phyloP scores from a whole-genome alignment of 2,888 invertebrate genomes.

The Lepidocyrtoides sp. region DNA sequence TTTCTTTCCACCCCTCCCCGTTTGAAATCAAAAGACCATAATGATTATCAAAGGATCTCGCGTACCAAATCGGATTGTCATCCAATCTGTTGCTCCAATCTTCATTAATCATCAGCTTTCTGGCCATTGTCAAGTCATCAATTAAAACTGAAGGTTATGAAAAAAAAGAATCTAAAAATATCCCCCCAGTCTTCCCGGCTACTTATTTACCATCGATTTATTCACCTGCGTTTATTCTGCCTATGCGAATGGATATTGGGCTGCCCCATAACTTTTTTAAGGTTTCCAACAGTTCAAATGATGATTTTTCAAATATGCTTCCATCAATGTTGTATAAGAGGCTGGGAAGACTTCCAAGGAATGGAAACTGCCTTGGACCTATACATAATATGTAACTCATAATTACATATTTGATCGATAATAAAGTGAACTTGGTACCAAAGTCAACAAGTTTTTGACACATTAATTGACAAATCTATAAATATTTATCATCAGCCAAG shows the following conservation, averaged over 20 bases:
- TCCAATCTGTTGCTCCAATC: slow-evolving; percentile 80
- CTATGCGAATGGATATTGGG: slow-evolving; percentile 67
- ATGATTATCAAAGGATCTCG: slow-evolving; percentile 77
- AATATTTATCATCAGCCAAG: too few relatives aligned
- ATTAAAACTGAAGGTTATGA: slow-evolving; percentile 79
- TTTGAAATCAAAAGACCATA: slow-evolving; percentile 79
- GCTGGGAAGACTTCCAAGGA: slow-evolving; percentile 67
- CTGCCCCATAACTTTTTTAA: slow-evolving; percentile 76
- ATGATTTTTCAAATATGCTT: slow-evolving; percentile 41
- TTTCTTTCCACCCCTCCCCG: slow-evolving; percentile 82
- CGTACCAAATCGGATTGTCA: slow-evolving; percentile 75
- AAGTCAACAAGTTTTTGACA: too few relatives aligned
- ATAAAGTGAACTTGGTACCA: too few relatives aligned
- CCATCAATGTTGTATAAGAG: slow-evolving; percentile 52
- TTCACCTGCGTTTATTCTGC: slow-evolving; percentile 64
- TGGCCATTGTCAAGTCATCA: slow-evolving; percentile 70
- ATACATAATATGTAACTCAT: too few relatives aligned
- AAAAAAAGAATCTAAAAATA: too few relatives aligned
- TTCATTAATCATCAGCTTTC: slow-evolving; percentile 79
- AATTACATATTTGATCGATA: too few relatives aligned
- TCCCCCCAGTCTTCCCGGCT: too few relatives aligned
- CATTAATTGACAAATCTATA: neutral
- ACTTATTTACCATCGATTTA: too few relatives aligned
- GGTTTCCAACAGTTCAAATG: slow-evolving; percentile 70
- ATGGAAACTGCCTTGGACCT: slow-evolving; percentile 60